Base-by-base conservation (phyloP, 2,888 invertebrate species). In the Drosophila ezoana region DNA sequence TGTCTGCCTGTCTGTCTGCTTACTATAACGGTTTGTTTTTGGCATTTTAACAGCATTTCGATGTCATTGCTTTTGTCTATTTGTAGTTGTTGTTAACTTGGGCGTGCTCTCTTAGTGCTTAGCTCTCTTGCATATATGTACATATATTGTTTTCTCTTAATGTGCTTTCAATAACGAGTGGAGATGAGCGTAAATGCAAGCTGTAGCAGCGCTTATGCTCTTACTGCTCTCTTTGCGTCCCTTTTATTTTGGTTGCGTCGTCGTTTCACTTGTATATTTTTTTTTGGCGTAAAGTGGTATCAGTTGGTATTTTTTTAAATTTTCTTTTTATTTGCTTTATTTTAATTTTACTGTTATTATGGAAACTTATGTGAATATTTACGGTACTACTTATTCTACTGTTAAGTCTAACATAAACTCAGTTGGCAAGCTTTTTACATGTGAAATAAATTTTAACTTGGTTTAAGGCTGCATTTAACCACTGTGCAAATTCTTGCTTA, bases 261-360 rank as follows among this genome's bases (percentile, higher is more conserved):
- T 43, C 23, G 43, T 48, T 43, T 35, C 35, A 54, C 20, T 58
- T 57, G 40, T 59, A 2, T 18, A 1, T 61, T 37, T 66, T 45
- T 56, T 54, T 56, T 67, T 65, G 67, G 37, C n/a, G 74, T 44
- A 80, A 81, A 81, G 68, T 84, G 84, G 33, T 11, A 18, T 16
- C 20, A 52, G 4, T 20, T 16, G 3, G 10, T 3, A 23, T 23
- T 5, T 20, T 4, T 20, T 5, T 20, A 4, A 20, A 4, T 20
- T 20, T 23, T 5, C 4, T 4, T 20, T 5, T 20, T 20, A 20
- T 20, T 20, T 20, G 20, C 20, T 20, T 20, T 20, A 20, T 20
- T 23, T 23, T 0, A 23, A 5, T 23, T 23, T 23, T 5, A 5
- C 23, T 23, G 23, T 23, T 23, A 20, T 20, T 20, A 23, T 23